Percentiles rank a stretch among this genome's conserved stretches.
phyloP scores from a whole-genome alignment of 1,140 invertebrate species.

The Heliconius himera region DNA sequence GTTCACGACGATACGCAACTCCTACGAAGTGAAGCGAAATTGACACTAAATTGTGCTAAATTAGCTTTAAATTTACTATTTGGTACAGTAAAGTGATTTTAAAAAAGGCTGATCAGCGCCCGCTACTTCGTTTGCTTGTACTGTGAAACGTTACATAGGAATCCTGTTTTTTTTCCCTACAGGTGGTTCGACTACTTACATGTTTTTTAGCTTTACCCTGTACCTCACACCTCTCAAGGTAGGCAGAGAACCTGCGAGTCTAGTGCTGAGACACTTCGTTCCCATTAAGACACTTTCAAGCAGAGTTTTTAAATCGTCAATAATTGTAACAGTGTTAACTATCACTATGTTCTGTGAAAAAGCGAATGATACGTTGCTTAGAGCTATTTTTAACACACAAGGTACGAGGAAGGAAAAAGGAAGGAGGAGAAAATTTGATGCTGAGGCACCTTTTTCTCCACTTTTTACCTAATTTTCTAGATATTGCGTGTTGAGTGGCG shows the following conservation, averaged over 20 bases:
- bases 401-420: no score
- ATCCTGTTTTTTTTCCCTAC: no score
- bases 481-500: not conserved
- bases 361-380: no score
- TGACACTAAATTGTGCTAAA: slow-evolving; percentile 3
- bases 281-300: no score
- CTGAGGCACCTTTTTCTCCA: not conserved
- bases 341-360: no score
- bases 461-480: not conserved
- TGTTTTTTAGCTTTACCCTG: not conserved
- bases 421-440: no score
- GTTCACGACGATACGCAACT: slow-evolving; percentile 39
- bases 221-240: not conserved
- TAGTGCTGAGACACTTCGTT: not conserved
- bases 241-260: not conserved
- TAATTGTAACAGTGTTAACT: no score
- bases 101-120: not conserved
- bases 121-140: not conserved
- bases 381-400: no score
- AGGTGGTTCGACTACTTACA: not conserved
- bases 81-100: not conserved
- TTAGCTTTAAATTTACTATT: not conserved
- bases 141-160: no score
- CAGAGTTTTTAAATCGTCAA: no score
- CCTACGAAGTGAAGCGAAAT: not conserved